Evolutionary conservation across 2,888 invertebrate genomes (phyloP), one percentile per base, ranked within the genome.

Genomic region (Rhaphigaster nebulosa): DNA sequence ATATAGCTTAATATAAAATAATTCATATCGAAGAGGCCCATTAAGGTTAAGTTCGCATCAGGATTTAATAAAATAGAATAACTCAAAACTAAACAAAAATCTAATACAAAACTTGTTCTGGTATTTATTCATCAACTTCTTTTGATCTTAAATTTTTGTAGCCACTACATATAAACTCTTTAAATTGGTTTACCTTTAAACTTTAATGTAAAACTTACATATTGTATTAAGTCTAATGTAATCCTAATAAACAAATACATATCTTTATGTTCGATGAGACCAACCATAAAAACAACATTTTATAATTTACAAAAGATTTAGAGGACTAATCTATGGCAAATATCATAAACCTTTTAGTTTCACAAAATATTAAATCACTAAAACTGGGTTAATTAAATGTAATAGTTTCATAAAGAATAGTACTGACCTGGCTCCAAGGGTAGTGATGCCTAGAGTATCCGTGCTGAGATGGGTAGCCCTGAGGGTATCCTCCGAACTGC

Each of bases 391-490:
- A 84, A 84, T 45, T 2, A 45, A 41, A 80, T 18, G 10, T 34
- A 23, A 38, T 29, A 80, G 3, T 12, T 41, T 56, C 38, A 41
- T 4, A 26, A 15, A 50, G 13, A 45, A 60, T 45, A 38, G 13
- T 23, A 90, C 90, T 90, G 87, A 90, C 90, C 90, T 90, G 90
- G 18, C 84, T 84, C 90, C 90, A 90, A n/a, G 89, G 89, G 76
- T 89, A 89, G 41, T 89, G 89, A 23, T 89, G 89, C 34, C 89
- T 65, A 50, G 90, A 84, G 87, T 54, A 90, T 84, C 84, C 87
- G 34, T 90, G 90, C 87, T 90, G 90, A 45, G 90, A 52, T 34
- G 90, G 90, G 65, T 90, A 90, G 80, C 84, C 84, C 52, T 76
- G 84, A 80, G 90, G 84, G 54, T 90, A 90, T 52, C 76, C 52